phyloP scores from a whole-genome alignment of 2,888 invertebrate genomes.

The Meandrusa payeni region DNA sequence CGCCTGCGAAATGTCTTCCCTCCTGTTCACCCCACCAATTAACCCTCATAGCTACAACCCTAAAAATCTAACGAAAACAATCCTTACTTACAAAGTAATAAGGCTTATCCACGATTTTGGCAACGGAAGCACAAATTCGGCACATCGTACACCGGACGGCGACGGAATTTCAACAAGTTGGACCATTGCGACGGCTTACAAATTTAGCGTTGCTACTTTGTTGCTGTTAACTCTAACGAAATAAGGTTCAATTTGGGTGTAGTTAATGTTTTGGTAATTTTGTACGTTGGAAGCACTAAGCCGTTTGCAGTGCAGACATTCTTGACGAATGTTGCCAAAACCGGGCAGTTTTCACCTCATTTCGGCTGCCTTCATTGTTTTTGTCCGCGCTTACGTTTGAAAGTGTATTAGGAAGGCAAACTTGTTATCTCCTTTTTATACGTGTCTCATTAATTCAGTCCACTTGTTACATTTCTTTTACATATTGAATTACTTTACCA shows the following conservation, averaged over 20 bases:
- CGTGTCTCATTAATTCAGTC: neutral
- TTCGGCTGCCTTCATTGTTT: slow-evolving; percentile 62
- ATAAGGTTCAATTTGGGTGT: slow-evolving; percentile 48
- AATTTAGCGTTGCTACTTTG: slow-evolving; percentile 38
- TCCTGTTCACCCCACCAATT: slow-evolving; percentile 40
- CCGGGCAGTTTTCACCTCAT: slow-evolving; percentile 73
- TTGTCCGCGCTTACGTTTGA: slow-evolving; percentile 47
- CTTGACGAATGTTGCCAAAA: slow-evolving; percentile 79
- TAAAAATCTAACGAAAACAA: slow-evolving; percentile 42
- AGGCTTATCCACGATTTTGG: slow-evolving; percentile 39
- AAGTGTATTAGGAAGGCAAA: slow-evolving; percentile 11
- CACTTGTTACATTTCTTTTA: neutral
- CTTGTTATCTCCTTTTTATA: slow-evolving; percentile 14
- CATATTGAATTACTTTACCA: too few relatives aligned
- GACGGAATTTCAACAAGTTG: slow-evolving; percentile 78
- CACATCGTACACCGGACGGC: slow-evolving; percentile 60
- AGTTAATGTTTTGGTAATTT: slow-evolving; percentile 31
- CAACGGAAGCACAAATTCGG: slow-evolving; percentile 53
- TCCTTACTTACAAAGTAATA: slow-evolving; percentile 44
- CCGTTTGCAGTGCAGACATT: slow-evolving; percentile 56
- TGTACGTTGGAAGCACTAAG: slow-evolving; percentile 40
- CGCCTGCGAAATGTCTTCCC: slow-evolving; percentile 70
- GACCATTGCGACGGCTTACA: slow-evolving; percentile 52
- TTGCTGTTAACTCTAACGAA: slow-evolving; percentile 36
- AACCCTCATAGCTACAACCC: slow-evolving; percentile 30